These are phyloP conservation scores for Penaeus monodon DNA, from an alignment of 2,888 invertebrate genomes.

Conservation along the genomic window DNA sequence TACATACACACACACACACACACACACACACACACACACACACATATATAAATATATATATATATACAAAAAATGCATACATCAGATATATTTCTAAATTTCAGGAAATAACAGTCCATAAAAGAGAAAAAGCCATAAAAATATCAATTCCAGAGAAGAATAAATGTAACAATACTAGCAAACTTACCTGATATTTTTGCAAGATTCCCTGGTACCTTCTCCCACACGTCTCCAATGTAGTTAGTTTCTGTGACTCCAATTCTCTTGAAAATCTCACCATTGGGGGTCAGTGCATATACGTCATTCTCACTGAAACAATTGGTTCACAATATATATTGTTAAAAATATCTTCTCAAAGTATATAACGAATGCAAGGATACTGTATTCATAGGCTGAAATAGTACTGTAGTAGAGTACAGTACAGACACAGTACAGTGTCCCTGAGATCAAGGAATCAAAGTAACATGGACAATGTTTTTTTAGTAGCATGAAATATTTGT, in stretches of 20 bases:
- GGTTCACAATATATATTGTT: conserved; percentile 8
- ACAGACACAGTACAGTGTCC: no score
- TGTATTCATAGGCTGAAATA: no score
- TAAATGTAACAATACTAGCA: not conserved
- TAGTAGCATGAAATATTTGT: no score
- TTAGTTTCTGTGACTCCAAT: conserved; percentile 71
- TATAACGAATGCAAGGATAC: no score
- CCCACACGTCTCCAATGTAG: conserved; percentile 73
- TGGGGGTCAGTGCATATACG: conserved; percentile 71
- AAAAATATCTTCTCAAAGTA: not conserved
- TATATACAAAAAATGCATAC: not conserved
- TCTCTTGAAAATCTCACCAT: conserved; percentile 71
- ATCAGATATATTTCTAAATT: not conserved
- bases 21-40: not conserved
- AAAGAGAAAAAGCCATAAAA: not conserved
- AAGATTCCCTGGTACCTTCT: conserved; percentile 69
- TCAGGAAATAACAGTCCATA: not conserved
- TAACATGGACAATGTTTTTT: no score
- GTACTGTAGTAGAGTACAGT: no score
- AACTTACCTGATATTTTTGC: conserved; percentile 68
- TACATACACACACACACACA: not conserved
- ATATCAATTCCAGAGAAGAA: not conserved
- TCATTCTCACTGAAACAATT: conserved; percentile 68
- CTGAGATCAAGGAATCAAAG: no score
- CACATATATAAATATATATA: not conserved